A percentile compares a stretch with the other conserved stretches of the same genome.
phyloP scores from a whole-genome alignment of 1,140 invertebrate genomes.

The Euura saliciscinereae region DNA sequence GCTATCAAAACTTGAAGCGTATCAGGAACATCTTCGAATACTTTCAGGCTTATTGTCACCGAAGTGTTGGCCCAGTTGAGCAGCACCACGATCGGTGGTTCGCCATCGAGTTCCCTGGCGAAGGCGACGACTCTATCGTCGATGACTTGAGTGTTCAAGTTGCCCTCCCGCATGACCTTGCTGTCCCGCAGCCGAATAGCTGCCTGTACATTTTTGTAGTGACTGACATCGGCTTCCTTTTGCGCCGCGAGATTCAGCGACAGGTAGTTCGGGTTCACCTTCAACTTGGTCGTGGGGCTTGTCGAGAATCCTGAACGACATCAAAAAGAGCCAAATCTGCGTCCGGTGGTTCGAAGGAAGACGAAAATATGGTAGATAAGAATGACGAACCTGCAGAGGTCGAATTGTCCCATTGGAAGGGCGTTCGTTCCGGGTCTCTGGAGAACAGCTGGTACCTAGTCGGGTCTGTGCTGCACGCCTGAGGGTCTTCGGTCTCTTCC shows the following conservation, averaged over 20 bases:
- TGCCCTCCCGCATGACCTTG: conserved; percentile 49
- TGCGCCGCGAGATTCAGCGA: conserved; percentile 60
- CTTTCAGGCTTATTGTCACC: conserved; percentile 2
- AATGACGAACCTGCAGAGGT: conserved; percentile 62
- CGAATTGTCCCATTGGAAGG: conserved; percentile 72
- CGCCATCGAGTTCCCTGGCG: conserved; percentile 19
- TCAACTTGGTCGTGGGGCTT: conserved; percentile 70
- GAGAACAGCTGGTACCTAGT: conserved; percentile 30
- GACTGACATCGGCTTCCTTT: conserved; percentile 47
- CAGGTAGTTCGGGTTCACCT: conserved; percentile 63
- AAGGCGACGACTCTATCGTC: conserved; percentile 49
- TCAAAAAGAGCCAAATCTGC: not conserved
- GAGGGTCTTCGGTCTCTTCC: conserved; percentile 43
- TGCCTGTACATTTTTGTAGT: conserved; percentile 60
- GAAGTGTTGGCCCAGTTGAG: conserved; percentile 32
- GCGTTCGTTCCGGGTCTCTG: conserved; percentile 67
- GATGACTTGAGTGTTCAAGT: conserved; percentile 41
- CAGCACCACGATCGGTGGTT: conserved; percentile 25
- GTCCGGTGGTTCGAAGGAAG: not conserved
- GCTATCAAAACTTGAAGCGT: conserved; percentile 55
- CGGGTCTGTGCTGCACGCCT: conserved; percentile 58
- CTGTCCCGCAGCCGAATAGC: conserved; percentile 51
- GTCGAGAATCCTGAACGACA: conserved; percentile 64
- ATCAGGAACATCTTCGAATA: conserved; percentile 38
- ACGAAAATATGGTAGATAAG: not conserved